Percentiles rank a stretch among this genome's conserved stretches.
Evolutionary conservation across 2,797 vertebrate species (phyloP).

Genomic region (Anisognathus igniventris): DNA sequence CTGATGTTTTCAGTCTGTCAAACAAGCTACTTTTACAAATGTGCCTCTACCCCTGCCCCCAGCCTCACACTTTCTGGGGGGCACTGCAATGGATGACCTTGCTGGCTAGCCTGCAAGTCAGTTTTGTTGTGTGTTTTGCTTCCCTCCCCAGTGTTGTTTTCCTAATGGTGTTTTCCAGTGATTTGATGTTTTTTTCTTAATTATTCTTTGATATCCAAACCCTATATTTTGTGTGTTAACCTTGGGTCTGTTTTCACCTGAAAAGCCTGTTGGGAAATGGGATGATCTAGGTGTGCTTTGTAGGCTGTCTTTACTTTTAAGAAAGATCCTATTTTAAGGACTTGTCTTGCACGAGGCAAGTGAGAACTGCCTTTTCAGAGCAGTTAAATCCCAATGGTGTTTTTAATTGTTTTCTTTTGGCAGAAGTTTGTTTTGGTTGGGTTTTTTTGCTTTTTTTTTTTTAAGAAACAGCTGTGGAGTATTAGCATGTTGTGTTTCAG

Average conservation of each 20-base stretch:
- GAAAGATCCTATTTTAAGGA: not conserved
- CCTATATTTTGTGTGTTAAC: not conserved
- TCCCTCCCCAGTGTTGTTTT: not conserved
- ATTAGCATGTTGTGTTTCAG: rapidly evolving
- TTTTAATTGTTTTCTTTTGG: not conserved
- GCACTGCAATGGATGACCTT: not conserved
- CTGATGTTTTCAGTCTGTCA: not conserved
- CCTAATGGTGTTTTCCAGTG: not conserved
- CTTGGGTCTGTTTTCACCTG: not conserved
- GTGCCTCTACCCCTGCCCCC: too few species aligned
- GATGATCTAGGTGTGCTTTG: not conserved
- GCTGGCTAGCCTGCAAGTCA: not conserved
- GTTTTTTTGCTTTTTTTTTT: not conserved
- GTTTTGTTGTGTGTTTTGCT: not conserved
- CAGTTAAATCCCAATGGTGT: not conserved
- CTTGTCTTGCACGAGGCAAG: not conserved
- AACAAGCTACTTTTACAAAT: not conserved
- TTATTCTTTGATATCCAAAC: not conserved
- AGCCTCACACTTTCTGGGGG: not conserved
- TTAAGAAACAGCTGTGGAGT: not conserved
- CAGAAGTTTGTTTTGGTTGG: not conserved
- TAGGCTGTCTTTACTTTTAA: not conserved
- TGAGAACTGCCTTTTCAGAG: not conserved
- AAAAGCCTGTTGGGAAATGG: not conserved
- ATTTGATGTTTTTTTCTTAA: not conserved